Conservation (phyloP, 2,113 vertebrate genomes). For the Malurus melanocephalus region DNA sequence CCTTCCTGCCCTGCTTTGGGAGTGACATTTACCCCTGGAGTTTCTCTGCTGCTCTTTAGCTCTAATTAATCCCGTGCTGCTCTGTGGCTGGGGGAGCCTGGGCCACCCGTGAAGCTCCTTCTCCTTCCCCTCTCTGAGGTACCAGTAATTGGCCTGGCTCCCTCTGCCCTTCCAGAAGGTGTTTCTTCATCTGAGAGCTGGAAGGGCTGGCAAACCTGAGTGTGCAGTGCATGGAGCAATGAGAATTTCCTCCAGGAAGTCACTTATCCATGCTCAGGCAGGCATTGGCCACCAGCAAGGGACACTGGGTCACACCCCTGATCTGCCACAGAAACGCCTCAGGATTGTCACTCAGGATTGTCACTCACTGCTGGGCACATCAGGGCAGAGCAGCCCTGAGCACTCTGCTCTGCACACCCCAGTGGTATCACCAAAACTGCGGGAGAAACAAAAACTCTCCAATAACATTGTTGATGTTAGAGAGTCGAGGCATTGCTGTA, state of each 20-base stretch:
- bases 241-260: neutral
- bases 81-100: neutral
- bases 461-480: no score
- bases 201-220: neutral
- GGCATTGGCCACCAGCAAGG: neutral
- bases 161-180: neutral
- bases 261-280: neutral
- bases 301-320: neutral
- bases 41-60: constrained; percentile 6
- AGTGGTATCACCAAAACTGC: neutral
- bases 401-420: neutral
- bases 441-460: no score
- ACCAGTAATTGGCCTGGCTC: constrained; percentile 1
- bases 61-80: constrained; percentile 25
- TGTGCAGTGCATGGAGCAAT: neutral
- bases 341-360: neutral
- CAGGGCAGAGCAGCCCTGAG: neutral
- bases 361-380: accelerated
- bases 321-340: neutral
- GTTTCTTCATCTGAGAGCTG: neutral
- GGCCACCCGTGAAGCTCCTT: neutral
- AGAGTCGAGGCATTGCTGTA: no score
- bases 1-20: constrained; percentile 33
- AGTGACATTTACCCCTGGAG: constrained; percentile 25
- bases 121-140: neutral